Evolutionary conservation across 2,113 vertebrate genomes (phyloP).

Genomic region (Pipra filicauda): DNA sequence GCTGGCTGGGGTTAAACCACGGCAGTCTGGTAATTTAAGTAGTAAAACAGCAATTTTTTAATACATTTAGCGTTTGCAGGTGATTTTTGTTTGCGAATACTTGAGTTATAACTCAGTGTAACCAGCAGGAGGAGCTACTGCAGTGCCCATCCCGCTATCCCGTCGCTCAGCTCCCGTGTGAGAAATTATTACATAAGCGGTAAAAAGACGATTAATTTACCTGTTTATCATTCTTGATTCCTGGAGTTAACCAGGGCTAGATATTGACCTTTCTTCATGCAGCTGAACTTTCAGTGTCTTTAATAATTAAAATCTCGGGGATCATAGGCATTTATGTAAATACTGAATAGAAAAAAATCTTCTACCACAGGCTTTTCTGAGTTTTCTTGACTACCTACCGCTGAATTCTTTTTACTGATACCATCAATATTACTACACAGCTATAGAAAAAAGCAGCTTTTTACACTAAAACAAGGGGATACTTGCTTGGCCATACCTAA

Average conservation of each 20-base stretch:
- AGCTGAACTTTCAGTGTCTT: constrained; percentile 48
- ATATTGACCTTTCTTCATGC: constrained; percentile 5
- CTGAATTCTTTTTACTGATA: neutral
- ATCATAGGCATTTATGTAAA: neutral
- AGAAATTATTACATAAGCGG: neutral
- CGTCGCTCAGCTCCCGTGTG: neutral
- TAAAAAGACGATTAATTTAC: neutral
- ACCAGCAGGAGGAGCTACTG: constrained; percentile 71
- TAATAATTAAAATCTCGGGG: constrained; percentile 38
- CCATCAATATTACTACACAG: neutral
- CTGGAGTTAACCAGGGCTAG: neutral
- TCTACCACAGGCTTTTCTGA: neutral
- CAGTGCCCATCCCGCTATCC: neutral
- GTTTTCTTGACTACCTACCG: neutral
- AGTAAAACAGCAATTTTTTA: neutral
- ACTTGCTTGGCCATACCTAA: neutral
- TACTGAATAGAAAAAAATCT: neutral
- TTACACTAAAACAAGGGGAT: neutral
- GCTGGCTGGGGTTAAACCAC: neutral
- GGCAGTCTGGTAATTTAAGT: neutral
- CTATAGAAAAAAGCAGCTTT: neutral
- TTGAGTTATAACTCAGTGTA: no score
- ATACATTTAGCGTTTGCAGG: neutral
- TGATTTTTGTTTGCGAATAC: neutral
- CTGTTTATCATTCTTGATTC: neutral